These are phyloP conservation scores for Cavia aperea DNA, from an alignment of 2,113 vertebrate species.

Conservation along the genomic window DNA sequence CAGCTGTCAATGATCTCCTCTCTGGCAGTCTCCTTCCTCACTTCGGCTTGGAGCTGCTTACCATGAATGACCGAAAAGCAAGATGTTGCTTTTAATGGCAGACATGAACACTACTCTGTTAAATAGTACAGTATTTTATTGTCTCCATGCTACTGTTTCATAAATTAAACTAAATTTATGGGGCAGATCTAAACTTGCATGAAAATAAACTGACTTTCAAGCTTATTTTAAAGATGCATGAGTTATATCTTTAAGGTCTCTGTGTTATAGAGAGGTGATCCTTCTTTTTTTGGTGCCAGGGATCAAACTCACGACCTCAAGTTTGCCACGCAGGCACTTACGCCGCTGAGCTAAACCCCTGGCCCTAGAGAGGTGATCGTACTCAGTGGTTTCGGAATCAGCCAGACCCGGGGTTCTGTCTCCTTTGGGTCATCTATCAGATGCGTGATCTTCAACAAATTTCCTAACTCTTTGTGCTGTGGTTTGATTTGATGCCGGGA, in stretches of 20 bases:
- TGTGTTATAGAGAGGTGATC: neutral
- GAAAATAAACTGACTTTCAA: conserved; percentile 15
- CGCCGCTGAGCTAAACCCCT: too few species aligned
- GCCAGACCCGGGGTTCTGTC: neutral
- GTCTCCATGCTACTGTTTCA: neutral
- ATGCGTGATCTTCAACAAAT: neutral
- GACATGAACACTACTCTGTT: neutral
- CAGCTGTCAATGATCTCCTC: neutral
- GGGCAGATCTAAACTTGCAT: conserved; percentile 1
- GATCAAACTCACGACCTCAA: too few species aligned
- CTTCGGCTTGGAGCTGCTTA: neutral
- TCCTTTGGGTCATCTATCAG: neutral
- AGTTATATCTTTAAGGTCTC: neutral
- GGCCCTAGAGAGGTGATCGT: neutral
- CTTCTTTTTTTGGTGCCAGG: too few species aligned
- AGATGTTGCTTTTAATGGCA: neutral
- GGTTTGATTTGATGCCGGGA: too few species aligned
- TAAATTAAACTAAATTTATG: neutral
- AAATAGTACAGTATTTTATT: neutral
- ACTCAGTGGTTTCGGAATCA: neutral
- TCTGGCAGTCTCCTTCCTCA: neutral
- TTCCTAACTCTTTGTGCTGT: neutral
- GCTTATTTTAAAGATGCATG: neutral
- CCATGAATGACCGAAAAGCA: neutral
- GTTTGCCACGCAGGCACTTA: too few species aligned